Evolutionary conservation across 2,797 vertebrate genomes (phyloP).

Genomic region (Loris lydekkerianus): DNA sequence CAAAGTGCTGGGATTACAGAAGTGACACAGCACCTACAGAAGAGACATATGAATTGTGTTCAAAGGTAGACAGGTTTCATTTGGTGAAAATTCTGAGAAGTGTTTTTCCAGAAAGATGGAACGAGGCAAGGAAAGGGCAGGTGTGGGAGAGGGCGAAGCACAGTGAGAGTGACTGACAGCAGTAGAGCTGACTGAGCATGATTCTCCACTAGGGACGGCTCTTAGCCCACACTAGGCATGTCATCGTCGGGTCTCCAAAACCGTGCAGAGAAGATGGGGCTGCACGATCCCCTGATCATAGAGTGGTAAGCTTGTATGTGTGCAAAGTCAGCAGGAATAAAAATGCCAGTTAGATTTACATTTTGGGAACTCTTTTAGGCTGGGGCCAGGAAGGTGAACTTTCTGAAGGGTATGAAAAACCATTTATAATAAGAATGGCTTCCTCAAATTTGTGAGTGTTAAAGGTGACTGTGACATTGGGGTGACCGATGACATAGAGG

Average conservation of each 20-base stretch:
- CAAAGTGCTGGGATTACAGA: background rate
- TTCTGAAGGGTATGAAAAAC: background rate
- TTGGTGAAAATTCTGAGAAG: background rate
- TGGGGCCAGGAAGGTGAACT: background rate
- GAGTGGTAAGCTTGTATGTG: background rate
- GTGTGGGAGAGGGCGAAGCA: background rate
- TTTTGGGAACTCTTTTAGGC: background rate
- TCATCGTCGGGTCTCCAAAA: background rate
- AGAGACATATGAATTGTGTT: background rate
- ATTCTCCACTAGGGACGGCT: background rate
- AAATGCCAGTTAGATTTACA: background rate
- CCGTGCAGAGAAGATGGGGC: background rate
- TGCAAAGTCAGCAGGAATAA: background rate
- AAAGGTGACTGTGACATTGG: background rate
- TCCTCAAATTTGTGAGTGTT: background rate
- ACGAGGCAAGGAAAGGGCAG: background rate
- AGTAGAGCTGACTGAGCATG: background rate
- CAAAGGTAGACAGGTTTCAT: background rate
- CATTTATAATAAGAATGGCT: background rate
- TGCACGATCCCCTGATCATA: background rate
- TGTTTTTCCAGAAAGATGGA: background rate
- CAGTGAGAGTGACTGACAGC: background rate
- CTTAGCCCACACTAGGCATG: background rate
- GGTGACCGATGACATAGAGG: background rate
- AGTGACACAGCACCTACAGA: background rate